Conservation (phyloP, 2,797 vertebrate genomes). For the Pseudochaenichthys georgianus region DNA sequence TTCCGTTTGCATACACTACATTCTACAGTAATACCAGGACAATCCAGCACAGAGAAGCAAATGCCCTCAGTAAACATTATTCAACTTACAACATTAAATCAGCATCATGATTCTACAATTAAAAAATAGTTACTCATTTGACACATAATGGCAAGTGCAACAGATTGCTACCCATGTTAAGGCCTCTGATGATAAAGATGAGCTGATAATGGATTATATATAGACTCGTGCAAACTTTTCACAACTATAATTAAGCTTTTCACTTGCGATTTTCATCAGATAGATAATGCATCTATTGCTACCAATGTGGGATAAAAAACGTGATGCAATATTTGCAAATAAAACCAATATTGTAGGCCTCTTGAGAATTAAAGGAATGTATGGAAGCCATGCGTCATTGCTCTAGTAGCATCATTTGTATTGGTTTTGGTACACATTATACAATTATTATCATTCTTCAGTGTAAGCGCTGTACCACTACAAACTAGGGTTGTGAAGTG, state of each 20-base stretch:
- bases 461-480: background rate
- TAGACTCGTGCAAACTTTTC: conserved; percentile 19
- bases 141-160: background rate
- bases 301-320: background rate
- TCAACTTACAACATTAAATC: background rate
- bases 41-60: background rate
- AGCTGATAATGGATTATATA: background rate
- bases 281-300: background rate
- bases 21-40: background rate
- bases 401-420: background rate
- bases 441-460: background rate
- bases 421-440: background rate
- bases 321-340: background rate
- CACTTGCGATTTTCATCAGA: background rate
- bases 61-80: conserved; percentile 5
- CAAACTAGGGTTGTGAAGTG: conserved; percentile 9
- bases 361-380: conserved; percentile 8
- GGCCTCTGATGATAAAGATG: background rate
- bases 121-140: background rate
- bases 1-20: conserved; percentile 1
- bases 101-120: conserved; percentile 1
- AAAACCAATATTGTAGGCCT: background rate
- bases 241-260: background rate
- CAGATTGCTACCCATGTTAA: background rate
- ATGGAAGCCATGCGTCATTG: background rate